Conservation (phyloP, 2,797 vertebrate species). For the Somateria mollissima region DNA sequence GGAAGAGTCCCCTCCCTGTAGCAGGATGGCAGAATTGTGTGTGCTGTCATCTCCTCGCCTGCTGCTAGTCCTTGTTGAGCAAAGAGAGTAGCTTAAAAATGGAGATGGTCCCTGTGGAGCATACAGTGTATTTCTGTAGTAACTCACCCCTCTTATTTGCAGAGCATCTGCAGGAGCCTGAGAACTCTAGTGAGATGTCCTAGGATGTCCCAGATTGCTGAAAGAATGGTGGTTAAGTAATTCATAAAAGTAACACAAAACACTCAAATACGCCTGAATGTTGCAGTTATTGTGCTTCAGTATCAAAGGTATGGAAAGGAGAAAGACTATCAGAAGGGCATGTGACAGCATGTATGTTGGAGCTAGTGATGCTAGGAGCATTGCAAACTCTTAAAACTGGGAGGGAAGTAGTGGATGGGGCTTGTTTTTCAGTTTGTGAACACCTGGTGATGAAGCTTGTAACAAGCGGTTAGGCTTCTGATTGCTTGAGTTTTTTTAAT, state of each 20-base stretch:
- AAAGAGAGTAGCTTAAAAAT: background rate
- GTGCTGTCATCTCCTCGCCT: background rate
- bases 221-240: background rate
- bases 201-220: background rate
- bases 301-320: accelerated
- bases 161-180: background rate
- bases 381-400: background rate
- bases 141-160: accelerated
- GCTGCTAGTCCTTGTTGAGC: background rate
- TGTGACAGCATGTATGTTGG: background rate
- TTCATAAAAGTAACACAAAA: background rate
- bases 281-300: background rate
- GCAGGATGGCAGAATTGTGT: background rate
- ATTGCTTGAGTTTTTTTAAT: background rate
- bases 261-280: background rate
- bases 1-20: background rate
- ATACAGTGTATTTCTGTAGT: background rate
- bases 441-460: background rate
- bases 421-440: background rate
- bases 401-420: background rate
- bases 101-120: background rate
- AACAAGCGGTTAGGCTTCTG: background rate
- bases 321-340: background rate
- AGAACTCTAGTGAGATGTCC: background rate
- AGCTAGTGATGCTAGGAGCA: background rate